Percentiles rank a stretch among this genome's conserved stretches.
Evolutionary conservation across 2,888 invertebrate species (phyloP).

Genomic region (Amphipoea oculea): DNA sequence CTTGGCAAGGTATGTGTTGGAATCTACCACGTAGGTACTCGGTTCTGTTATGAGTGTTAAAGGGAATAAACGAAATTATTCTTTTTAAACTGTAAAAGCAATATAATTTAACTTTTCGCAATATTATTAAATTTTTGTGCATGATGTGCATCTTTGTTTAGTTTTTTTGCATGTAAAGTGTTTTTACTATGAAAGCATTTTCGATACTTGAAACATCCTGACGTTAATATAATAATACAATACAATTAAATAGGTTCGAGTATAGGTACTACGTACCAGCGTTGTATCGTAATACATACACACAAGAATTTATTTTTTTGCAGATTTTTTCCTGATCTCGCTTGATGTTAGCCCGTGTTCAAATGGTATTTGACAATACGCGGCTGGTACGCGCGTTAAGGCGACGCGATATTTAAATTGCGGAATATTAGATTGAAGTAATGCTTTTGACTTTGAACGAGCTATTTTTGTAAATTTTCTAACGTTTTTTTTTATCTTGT

Average conservation of each 20-base stretch:
- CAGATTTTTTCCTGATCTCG: background rate
- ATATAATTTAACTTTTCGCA: background rate
- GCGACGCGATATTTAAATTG: constrained; percentile 85
- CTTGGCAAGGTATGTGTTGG: background rate
- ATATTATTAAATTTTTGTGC: background rate
- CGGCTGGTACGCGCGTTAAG: constrained; percentile 75
- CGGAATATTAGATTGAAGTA: constrained; percentile 82
- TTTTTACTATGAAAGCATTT: background rate
- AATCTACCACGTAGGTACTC: background rate
- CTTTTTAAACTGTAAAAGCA: background rate
- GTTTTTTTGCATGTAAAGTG: background rate
- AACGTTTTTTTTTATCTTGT: constrained; percentile 15
- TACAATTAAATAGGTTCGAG: too few species aligned
- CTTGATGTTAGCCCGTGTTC: background rate
- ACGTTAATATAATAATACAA: too few species aligned
- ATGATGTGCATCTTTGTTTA: too few species aligned
- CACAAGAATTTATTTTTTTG: background rate
- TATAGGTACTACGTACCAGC: too few species aligned
- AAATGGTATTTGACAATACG: constrained; percentile 40
- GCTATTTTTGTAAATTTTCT: constrained; percentile 43
- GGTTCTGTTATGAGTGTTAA: background rate
- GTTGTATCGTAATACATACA: too few species aligned
- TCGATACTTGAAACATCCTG: background rate
- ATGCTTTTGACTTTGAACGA: constrained; percentile 61
- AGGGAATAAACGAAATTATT: background rate